phyloP scores from a whole-genome alignment of 1,140 invertebrate genomes.

The Papilio xuthus region DNA sequence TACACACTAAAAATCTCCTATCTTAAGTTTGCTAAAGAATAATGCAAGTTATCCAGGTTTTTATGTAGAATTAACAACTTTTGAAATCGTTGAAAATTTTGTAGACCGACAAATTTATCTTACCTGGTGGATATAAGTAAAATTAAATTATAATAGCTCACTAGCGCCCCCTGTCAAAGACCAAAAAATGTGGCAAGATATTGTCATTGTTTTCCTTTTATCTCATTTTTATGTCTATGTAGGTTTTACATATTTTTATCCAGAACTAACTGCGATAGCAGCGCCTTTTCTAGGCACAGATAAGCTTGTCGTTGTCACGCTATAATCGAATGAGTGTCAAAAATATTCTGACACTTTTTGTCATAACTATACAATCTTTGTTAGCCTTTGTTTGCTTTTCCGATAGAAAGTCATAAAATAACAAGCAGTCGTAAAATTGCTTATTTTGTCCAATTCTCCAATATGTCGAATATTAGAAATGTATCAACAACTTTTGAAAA shows the following conservation, averaged over 20 bases:
- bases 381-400: background rate
- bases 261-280: no score
- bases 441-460: background rate
- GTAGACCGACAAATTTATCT: no score
- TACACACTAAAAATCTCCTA: background rate
- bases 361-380: background rate
- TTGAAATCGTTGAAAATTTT: background rate
- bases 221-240: no score
- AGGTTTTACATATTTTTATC: no score
- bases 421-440: background rate
- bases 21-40: background rate
- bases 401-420: background rate
- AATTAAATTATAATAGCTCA: no score
- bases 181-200: no score
- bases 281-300: no score
- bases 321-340: background rate
- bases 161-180: no score
- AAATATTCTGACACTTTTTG: background rate
- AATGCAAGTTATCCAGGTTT: background rate
- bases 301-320: background rate
- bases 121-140: no score
- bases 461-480: constrained; percentile 18
- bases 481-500: constrained; percentile 19
- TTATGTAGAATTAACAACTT: background rate
- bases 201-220: no score